These are phyloP conservation scores for Ips typographus DNA, from an alignment of 1,140 invertebrate genomes.

Conservation along the genomic window DNA sequence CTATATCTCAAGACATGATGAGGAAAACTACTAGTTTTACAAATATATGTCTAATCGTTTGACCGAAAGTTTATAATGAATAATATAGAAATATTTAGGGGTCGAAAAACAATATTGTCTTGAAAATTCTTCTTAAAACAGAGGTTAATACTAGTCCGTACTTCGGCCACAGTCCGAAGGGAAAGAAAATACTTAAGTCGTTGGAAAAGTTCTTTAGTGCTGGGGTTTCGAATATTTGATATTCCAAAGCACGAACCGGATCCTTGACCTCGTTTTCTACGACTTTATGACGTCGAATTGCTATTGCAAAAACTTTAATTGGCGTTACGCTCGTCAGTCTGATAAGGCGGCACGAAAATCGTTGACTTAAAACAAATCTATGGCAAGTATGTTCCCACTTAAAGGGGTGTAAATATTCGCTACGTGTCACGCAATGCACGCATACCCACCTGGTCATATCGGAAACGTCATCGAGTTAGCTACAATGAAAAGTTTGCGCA, in stretches of 20 bases:
- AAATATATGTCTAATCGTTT: too few species aligned
- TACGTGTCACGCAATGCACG: neutral
- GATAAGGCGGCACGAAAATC: neutral
- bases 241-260: neutral
- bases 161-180: neutral
- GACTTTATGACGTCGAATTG: neutral
- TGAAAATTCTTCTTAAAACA: neutral
- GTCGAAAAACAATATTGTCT: too few species aligned
- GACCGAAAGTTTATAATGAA: too few species aligned
- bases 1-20: too few species aligned
- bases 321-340: neutral
- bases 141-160: constrained; percentile 1
- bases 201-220: constrained; percentile 3
- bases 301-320: constrained; percentile 1
- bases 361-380: neutral
- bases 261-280: constrained; percentile 7
- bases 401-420: neutral
- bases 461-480: too few species aligned
- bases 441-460: neutral
- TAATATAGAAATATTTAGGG: too few species aligned
- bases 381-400: neutral
- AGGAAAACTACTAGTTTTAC: too few species aligned
- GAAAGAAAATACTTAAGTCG: constrained; percentile 1
- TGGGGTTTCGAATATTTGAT: constrained; percentile 8
- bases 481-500: too few species aligned